These are phyloP conservation scores for Pollachius pollachius DNA, from an alignment of 2,113 vertebrate genomes.

Conservation along the genomic window DNA sequence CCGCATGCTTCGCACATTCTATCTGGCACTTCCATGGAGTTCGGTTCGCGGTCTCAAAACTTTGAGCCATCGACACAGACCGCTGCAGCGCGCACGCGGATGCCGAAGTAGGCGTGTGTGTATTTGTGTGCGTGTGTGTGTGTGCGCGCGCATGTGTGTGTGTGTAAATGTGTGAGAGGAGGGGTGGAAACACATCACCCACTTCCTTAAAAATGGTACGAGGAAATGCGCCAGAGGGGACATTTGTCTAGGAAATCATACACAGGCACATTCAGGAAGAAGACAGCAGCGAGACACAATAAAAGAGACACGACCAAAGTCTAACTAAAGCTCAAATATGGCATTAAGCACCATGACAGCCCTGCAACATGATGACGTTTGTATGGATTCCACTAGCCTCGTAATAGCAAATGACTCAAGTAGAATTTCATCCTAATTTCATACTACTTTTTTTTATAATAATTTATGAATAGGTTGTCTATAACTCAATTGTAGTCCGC, in stretches of 20 bases:
- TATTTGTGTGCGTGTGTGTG: not conserved
- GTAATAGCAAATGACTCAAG: no score
- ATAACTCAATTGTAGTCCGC: no score
- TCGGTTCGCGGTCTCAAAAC: constrained; percentile 30
- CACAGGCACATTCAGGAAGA: not conserved
- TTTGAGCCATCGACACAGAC: constrained; percentile 30
- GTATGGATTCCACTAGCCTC: no score
- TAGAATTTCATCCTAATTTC: no score
- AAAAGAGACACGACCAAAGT: no score
- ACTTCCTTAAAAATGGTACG: constrained; percentile 9
- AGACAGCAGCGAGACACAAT: no score
- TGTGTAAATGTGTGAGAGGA: not conserved
- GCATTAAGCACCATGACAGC: no score
- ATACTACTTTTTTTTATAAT: no score
- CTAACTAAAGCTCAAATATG: no score
- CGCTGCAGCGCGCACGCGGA: not conserved
- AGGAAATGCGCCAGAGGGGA: constrained; percentile 28
- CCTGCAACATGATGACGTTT: no score
- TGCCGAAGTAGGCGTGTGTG: no score
- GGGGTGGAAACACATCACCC: not conserved
- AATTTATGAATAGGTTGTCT: no score
- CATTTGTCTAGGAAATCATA: constrained; percentile 17
- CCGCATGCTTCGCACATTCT: constrained; percentile 36
- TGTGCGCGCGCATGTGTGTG: not conserved
- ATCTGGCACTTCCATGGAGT: constrained; percentile 13